Base-by-base conservation (phyloP, 2,888 invertebrate genomes). In the Aphidoletes aphidimyza region DNA sequence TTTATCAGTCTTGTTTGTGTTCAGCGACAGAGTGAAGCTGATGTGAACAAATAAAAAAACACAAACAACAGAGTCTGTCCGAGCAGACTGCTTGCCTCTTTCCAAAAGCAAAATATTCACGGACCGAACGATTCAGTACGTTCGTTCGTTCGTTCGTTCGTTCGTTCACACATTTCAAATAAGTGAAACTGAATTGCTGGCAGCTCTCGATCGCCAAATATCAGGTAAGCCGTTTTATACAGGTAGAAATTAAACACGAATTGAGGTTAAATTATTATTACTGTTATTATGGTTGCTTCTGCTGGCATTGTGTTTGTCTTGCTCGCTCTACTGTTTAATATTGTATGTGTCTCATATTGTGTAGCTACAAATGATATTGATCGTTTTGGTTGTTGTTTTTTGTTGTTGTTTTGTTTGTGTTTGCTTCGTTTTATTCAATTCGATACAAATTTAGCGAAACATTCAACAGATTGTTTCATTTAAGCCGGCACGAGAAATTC, bases 191-290 rank as follows among this genome's bases (percentile, higher is more conserved):
- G 69, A 69, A 69, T 2, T 30, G 69, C 17, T 69, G 3, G 34
- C 34, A 69, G 69, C 69, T 69, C 30, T 30, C 69, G 69, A 69
- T 69, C 69, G 69, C 69, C 69, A n/a, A 69, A 69, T 34, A 69
- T 69, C 69, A 30, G 30, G 34, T 69, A 69, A 14, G 30, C 14
- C 30, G 34, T 54, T 69, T 69, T 34, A 69, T 69, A 69, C 69
- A 69, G 69, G 69, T 69, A 69, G 69, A 69, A 8, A 69, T 30
- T 69, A 11, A 69, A 17, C 69, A 69, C 30, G 69, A 69, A 69
- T 69, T 69, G 69, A 69, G 69, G 69, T 69, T 69, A 69, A 69
- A 54, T 54, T 11, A 54, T 54, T 54, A 54, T 54, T 54, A 54
- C 54, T 30, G 30, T 69, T 69, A 30, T 69, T 30, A 69, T 69